A percentile compares a stretch with the other conserved stretches of the same genome.
These are phyloP conservation scores for Phoeniculus purpureus DNA, from an alignment of 2,797 vertebrate species.

Conservation along the genomic window DNA sequence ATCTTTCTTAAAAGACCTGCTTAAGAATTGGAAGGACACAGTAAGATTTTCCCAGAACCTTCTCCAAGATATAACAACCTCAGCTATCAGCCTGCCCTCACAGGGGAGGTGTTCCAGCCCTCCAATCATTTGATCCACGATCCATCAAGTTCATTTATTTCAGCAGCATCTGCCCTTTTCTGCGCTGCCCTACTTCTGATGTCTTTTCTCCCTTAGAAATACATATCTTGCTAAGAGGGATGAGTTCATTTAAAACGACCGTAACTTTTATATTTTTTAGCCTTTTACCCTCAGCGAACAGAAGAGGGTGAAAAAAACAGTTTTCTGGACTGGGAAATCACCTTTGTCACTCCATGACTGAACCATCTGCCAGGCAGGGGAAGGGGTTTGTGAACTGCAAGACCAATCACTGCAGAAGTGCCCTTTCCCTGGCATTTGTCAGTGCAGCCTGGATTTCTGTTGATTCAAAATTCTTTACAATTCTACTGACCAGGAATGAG, in stretches of 20 bases:
- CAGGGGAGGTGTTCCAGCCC: too few relatives aligned
- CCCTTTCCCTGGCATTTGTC: not conserved
- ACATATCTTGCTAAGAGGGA: not conserved
- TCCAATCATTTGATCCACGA: too few relatives aligned
- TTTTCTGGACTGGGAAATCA: slow-evolving; percentile 8
- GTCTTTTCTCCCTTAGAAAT: not conserved
- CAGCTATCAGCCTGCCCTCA: too few relatives aligned
- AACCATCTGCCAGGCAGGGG: not conserved
- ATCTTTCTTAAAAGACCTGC: not conserved
- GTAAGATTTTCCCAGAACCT: accelerated
- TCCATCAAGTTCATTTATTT: too few relatives aligned
- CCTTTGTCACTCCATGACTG: not conserved
- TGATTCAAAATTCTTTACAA: not conserved
- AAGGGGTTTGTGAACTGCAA: not conserved
- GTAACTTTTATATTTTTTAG: not conserved
- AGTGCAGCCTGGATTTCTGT: not conserved
- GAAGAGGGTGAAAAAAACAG: not conserved
- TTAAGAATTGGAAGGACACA: accelerated
- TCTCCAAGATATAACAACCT: too few relatives aligned
- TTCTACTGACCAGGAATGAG: not conserved
- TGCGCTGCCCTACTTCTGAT: too few relatives aligned
- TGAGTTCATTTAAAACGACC: not conserved
- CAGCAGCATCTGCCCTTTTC: too few relatives aligned
- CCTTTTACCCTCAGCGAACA: not conserved
- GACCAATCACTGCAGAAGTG: not conserved